A percentile compares a stretch with the other conserved stretches of the same genome.
Conservation (phyloP, 2,113 vertebrate genomes). For the Ellobius talpinus region DNA sequence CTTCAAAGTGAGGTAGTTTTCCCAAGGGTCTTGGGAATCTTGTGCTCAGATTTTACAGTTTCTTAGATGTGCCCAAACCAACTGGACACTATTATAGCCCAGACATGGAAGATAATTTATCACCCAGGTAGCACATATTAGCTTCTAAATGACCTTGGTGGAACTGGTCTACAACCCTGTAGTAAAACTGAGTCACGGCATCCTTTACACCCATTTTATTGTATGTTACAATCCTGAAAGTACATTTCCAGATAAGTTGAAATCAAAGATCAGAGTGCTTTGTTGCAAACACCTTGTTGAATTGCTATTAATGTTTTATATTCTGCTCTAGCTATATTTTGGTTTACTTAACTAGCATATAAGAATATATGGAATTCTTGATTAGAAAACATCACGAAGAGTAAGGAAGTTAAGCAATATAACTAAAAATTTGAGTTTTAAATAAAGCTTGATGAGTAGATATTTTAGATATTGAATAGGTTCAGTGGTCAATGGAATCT, state of each 20-base stretch:
- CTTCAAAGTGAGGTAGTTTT: background rate
- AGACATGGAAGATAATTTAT: background rate
- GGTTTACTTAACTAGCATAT: slow-evolving; percentile 2
- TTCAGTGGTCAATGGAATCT: background rate
- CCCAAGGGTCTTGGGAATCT: background rate
- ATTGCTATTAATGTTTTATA: slow-evolving; percentile 9
- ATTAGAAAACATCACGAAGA: background rate
- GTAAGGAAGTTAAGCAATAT: background rate
- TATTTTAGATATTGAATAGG: background rate
- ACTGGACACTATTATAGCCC: background rate
- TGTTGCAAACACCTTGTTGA: background rate
- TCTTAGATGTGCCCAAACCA: slow-evolving; percentile 19
- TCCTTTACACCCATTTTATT: slow-evolving; percentile 28
- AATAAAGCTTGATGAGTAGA: background rate
- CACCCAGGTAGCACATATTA: background rate
- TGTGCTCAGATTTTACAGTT: background rate
- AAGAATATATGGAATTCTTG: background rate
- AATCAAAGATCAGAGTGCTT: slow-evolving; percentile 70
- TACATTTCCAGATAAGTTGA: slow-evolving; percentile 54
- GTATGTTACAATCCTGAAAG: background rate
- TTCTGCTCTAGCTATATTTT: slow-evolving; percentile 6
- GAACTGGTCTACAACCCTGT: background rate
- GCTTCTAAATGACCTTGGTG: background rate
- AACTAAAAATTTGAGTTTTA: background rate
- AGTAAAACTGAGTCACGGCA: slow-evolving; percentile 66